Base-by-base conservation (phyloP, 2,113 vertebrate genomes). In the Percopsis transmontana region DNA sequence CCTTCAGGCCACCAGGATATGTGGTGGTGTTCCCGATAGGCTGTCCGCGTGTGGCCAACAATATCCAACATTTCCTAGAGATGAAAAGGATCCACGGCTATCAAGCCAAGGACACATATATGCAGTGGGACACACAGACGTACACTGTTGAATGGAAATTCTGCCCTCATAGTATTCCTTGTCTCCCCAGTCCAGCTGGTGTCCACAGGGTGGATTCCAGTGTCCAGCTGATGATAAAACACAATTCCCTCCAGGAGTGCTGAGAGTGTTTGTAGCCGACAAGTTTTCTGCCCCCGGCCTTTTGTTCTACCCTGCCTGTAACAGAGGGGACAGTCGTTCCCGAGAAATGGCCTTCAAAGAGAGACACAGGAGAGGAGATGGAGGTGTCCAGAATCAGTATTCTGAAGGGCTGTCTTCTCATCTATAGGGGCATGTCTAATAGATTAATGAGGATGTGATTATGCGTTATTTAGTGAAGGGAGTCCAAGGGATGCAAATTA, bases 371-470 rank as follows among this genome's bases (percentile, higher is more conserved):
- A 33, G n/a, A 68, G 23, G 38, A 50, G 50, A 70, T 33, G 12
- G 66, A 68, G 51, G 69, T 75, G 16, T 80, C 58, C 62, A 40
- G 54, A 75, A 68, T 66, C 72, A 59, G 71, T 68, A 65, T 73
- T 81, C 68, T 54, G 40, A 45, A 13, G 11, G 15, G 12, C 42
- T 48, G 23, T 64, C 53, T 79, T 76, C 67, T 50, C 58, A 64
- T 74, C 15, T 66, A 54, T 72, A 20, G 79, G 40, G 14, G 18
- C 20, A 45, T 27, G 42, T 62, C 58, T 62, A 55, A 59, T 68
- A 80, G 76, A 79, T 70, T 81, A 73, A 53, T 58, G 67, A 50
- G 67, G 59, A 64, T 80, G 55, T 75, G 76, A 82, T 73, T 47
- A 72, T 63, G 68, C 47, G 75, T 81, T 82, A 80, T 83, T 64